phyloP scores from a whole-genome alignment of 2,113 vertebrate genomes.

The Balaenoptera acutorostrata region DNA sequence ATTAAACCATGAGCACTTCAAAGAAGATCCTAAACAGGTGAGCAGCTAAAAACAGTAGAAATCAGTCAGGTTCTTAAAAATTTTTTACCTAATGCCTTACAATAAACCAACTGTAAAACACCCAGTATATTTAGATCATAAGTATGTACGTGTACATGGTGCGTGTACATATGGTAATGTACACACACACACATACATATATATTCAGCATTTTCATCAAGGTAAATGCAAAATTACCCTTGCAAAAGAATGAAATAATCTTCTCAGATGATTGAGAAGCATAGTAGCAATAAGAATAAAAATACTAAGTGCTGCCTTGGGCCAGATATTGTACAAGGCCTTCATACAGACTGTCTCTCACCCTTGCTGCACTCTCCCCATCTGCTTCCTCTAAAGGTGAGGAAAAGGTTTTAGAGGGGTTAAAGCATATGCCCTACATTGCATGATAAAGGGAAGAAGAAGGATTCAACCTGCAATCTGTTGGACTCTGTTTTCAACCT shows the following conservation, averaged over 20 bases:
- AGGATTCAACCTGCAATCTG: neutral
- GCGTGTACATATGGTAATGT: neutral
- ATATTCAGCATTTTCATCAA: neutral
- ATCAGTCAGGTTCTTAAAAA: neutral
- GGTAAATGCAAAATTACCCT: neutral
- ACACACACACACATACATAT: neutral
- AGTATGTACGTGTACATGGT: accelerated
- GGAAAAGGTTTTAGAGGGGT: neutral
- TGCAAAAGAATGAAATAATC: neutral
- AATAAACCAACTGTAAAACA: neutral
- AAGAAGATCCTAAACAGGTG: neutral
- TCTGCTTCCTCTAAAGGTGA: neutral
- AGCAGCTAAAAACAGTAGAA: neutral
- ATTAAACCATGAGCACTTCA: constrained; percentile 17
- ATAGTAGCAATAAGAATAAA: neutral
- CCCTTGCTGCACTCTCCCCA: neutral
- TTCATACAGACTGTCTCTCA: neutral
- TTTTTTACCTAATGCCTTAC: neutral
- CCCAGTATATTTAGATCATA: neutral
- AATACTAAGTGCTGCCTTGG: neutral
- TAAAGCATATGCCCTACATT: neutral
- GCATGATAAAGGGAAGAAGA: neutral
- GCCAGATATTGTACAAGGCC: neutral
- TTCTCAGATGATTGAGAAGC: neutral
- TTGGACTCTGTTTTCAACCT: neutral